Conservation (phyloP, 2,888 invertebrate genomes). For the Nesidiocoris tenuis region DNA sequence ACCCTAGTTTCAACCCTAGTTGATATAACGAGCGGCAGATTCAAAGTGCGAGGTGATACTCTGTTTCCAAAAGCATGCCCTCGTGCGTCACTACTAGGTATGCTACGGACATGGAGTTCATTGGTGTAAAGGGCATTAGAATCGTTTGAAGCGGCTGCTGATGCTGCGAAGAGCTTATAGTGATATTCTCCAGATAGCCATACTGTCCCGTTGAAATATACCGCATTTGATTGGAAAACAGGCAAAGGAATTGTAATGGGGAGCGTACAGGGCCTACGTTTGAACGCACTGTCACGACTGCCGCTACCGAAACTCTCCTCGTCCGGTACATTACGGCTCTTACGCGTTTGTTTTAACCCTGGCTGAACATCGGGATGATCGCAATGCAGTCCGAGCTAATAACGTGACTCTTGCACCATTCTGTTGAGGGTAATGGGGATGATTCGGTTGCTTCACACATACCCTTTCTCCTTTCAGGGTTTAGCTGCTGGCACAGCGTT, state of each 20-base stretch:
- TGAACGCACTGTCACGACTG: slow-evolving; percentile 8
- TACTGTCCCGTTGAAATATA: background rate
- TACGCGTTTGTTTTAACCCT: background rate
- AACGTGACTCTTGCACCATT: slow-evolving; percentile 13
- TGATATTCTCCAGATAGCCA: background rate
- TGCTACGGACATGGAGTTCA: too few relatives aligned
- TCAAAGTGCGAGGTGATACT: too few relatives aligned
- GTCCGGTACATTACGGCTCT: slow-evolving; percentile 24
- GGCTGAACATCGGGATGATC: background rate
- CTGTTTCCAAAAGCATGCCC: too few relatives aligned
- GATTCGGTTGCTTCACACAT: background rate
- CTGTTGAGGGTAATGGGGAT: background rate
- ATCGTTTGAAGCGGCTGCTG: background rate
- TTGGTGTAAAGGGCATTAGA: background rate
- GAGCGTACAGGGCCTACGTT: background rate
- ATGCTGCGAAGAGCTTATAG: background rate
- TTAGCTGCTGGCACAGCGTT: background rate
- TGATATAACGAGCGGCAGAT: too few relatives aligned
- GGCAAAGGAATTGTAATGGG: slow-evolving; percentile 20
- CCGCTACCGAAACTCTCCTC: background rate
- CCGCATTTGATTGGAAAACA: background rate
- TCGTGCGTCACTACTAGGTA: too few relatives aligned
- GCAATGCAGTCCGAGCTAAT: slow-evolving; percentile 31
- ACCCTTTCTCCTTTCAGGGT: background rate
- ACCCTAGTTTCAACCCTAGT: too few relatives aligned